phyloP scores from a whole-genome alignment of 2,888 invertebrate species.

The Tanaodytes sp. region DNA sequence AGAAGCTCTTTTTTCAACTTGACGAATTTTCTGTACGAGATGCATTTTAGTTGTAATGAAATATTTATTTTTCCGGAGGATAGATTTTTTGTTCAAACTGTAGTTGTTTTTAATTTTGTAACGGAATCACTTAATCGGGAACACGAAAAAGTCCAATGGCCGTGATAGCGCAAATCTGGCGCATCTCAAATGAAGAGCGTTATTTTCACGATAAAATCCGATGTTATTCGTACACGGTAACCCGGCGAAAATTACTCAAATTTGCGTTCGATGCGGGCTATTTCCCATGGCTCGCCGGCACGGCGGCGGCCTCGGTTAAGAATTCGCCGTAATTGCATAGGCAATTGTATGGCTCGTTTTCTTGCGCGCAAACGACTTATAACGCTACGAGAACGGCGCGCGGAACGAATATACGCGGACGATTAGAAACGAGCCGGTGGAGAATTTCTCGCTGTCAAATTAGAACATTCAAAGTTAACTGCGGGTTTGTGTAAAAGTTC shows the following conservation, averaged over 20 bases:
- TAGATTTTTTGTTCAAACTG: too few relatives aligned
- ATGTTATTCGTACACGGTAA: neutral
- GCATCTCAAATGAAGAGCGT: neutral
- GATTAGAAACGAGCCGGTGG: conserved; percentile 41
- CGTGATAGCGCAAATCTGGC: too few relatives aligned
- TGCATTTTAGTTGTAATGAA: too few relatives aligned
- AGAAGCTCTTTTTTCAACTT: conserved; percentile 8
- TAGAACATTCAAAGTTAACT: conserved; percentile 24
- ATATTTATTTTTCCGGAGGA: too few relatives aligned
- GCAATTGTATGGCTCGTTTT: conserved; percentile 37
- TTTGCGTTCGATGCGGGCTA: conserved; percentile 44
- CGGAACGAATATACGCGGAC: conserved; percentile 28
- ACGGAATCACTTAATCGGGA: too few relatives aligned
- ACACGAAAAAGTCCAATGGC: too few relatives aligned
- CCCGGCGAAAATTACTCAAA: neutral
- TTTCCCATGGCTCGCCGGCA: conserved; percentile 1
- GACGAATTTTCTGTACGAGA: conserved; percentile 5
- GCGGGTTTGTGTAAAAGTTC: conserved; percentile 36
- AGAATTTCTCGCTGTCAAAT: conserved; percentile 34
- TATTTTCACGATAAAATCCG: too few relatives aligned
- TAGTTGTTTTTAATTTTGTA: too few relatives aligned
- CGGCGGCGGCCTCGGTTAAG: conserved; percentile 46
- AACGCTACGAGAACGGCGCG: too few relatives aligned
- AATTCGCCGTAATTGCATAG: conserved; percentile 45
- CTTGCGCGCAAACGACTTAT: conserved; percentile 35